Evolutionary conservation across 2,888 invertebrate genomes (phyloP), one percentile per base, ranked within the genome.

Genomic region (Ochlodes sylvanus): DNA sequence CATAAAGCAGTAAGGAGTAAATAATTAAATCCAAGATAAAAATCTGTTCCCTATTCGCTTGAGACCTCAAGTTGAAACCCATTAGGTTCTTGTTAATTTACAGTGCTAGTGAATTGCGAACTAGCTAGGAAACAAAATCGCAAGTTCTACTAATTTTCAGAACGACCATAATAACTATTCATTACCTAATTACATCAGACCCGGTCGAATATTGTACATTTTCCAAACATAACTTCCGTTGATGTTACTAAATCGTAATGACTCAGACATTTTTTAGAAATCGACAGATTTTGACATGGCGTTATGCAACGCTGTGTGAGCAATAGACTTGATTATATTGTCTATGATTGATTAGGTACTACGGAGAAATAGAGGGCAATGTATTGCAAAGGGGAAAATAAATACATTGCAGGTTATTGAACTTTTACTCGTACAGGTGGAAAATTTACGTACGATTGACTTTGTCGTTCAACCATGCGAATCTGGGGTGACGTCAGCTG

Each of bases 151-250:
- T 38, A 9, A 10, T 7, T 10, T 38, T 38, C 9, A 38, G 38
- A 9, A 38, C 0, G 7, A 38, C 7, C 38, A 38, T 17, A 57
- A 57, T 41, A 57, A 38, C 41, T 10, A 17, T 4, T 41, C 10
- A 58, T 58, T 60, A 60, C 15, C 14, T 32, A 14, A 27, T 27
- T 27, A 4, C 27, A 27, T 27, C 27, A 27, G 27, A 47, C 32
- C 12, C 32, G 44, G 1, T 10, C 47, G 21, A 60, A 60, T 60
- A 60, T 47, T 60, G 60, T 9, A 27, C 47, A 57, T 60, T 60
- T 60, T 47, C 62, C 52, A 38, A 62, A 17, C 50, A 38, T 50
- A 50, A 52, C 62, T 62, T 38, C 38, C 38, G 50, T 32, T 54
- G 19, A 54, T 54, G 54, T 27, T 54, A 10, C 14, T 4, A 17